Percentiles rank a stretch among this genome's conserved stretches.
Conservation (phyloP, 2,888 invertebrate species). For the Noctua janthina region DNA sequence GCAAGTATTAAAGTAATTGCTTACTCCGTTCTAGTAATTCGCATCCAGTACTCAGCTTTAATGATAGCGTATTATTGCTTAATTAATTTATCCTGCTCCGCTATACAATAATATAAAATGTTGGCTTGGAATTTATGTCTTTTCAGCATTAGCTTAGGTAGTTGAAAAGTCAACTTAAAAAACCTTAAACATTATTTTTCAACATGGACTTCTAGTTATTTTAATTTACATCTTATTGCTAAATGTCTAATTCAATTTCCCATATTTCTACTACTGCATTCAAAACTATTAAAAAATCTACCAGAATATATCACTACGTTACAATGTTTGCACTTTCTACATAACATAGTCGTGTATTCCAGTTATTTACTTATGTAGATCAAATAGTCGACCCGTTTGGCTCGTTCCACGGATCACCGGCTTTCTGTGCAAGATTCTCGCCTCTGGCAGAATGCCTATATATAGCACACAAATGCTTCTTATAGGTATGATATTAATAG, state of each 20-base stretch:
- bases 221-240: not conserved
- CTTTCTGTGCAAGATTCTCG: constrained; percentile 48
- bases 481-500: constrained; percentile 20
- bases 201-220: not conserved
- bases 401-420: constrained; percentile 49
- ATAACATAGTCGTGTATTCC: constrained; percentile 41
- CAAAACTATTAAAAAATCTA: not conserved
- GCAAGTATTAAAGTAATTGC: constrained; percentile 29
- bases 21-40: constrained; percentile 15
- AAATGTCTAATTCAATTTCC: not conserved
- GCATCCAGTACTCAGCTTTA: constrained; percentile 26
- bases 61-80: constrained; percentile 31
- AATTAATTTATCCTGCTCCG: constrained; percentile 23
- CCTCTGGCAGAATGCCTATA: constrained; percentile 31
- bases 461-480: not conserved
- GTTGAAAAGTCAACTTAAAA: not conserved
- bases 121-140: not conserved
- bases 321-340: constrained; percentile 52
- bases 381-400: constrained; percentile 62
- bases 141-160: not conserved
- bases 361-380: constrained; percentile 63
- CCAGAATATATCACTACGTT: constrained; percentile 3
- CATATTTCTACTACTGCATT: not conserved
- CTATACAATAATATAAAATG: constrained; percentile 13
- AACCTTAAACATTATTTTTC: not conserved